Conservation (phyloP, 2,113 vertebrate genomes). For the Tetrao urogallus region DNA sequence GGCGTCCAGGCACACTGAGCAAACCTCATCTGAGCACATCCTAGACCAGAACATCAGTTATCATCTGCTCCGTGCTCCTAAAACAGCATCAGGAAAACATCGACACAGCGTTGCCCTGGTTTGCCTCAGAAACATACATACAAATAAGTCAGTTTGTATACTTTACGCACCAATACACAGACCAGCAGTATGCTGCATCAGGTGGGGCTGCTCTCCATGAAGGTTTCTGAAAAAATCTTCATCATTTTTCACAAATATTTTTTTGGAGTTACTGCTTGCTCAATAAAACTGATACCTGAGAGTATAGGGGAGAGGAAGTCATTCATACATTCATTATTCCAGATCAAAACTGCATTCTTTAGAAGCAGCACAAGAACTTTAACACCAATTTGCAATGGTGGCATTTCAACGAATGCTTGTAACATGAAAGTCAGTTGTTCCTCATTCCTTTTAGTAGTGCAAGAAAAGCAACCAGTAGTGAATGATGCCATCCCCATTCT, state of each 20-base stretch:
- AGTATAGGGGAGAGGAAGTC: neutral
- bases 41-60: neutral
- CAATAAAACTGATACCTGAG: constrained; percentile 47
- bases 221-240: neutral
- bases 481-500: neutral
- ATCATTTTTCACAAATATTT: neutral
- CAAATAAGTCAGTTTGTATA: neutral
- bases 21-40: neutral
- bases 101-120: neutral
- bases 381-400: neutral
- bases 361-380: neutral
- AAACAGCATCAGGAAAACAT: constrained; percentile 7
- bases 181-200: neutral
- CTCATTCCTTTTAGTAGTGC: neutral
- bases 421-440: neutral
- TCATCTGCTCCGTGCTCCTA: neutral
- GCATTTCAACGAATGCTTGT: neutral
- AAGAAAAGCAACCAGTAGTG: neutral
- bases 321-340: neutral
- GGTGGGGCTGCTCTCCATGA: neutral
- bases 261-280: neutral
- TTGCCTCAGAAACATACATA: neutral
- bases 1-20: neutral
- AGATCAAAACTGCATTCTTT: neutral
- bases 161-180: constrained; percentile 2